phyloP scores from a whole-genome alignment of 2,888 invertebrate species.

The Pandemis heparana region DNA sequence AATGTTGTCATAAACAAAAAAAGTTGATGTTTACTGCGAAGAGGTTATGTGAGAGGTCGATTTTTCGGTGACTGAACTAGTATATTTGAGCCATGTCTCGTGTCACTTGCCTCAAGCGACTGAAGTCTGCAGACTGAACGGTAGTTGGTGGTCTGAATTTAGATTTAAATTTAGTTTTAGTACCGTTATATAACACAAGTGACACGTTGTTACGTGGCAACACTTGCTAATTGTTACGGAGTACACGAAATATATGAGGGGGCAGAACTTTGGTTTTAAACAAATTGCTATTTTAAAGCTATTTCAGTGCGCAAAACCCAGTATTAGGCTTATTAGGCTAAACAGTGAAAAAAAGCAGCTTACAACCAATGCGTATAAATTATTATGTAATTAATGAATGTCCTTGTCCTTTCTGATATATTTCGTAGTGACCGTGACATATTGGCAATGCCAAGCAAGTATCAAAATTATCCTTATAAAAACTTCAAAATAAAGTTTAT shows the following conservation, averaged over 20 bases:
- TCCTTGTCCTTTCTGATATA: too few relatives aligned
- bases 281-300: not conserved
- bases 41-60: not conserved
- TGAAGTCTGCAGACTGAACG: constrained; percentile 1
- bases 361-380: too few relatives aligned
- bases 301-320: too few relatives aligned
- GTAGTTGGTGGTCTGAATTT: constrained; percentile 12
- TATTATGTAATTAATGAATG: too few relatives aligned
- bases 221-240: not conserved
- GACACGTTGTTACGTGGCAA: constrained; percentile 9
- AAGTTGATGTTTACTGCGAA: too few relatives aligned
- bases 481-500: too few relatives aligned
- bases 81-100: constrained; percentile 25
- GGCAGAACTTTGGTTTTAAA: too few relatives aligned
- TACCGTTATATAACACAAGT: not conserved
- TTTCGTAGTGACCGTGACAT: too few relatives aligned
- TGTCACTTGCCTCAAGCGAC: constrained; percentile 25
- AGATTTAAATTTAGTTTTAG: constrained; percentile 23
- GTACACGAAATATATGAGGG: not conserved
- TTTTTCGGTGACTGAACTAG: constrained; percentile 2
- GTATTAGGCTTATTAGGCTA: too few relatives aligned
- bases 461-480: not conserved
- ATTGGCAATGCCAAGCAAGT: not conserved
- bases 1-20: too few relatives aligned
- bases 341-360: too few relatives aligned